Base-by-base conservation (phyloP, 2,113 vertebrate species). In the Mionectes macconnelli region DNA sequence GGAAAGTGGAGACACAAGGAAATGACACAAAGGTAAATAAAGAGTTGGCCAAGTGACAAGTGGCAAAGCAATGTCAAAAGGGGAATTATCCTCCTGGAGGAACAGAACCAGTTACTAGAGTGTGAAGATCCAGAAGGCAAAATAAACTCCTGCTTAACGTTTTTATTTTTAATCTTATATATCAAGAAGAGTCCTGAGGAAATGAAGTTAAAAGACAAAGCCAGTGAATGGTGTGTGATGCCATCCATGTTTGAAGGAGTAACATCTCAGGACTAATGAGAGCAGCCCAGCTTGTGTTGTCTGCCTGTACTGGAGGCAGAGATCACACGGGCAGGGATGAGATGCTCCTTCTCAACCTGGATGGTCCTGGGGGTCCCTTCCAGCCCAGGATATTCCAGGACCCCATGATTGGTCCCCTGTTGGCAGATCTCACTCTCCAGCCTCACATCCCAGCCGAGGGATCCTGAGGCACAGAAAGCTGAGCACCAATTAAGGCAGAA, bases 11-110 rank as follows among this genome's bases (percentile, higher is more conserved):
- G 84, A 80, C 63, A 87, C 49, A 24, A 87, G 73, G 93, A 89
- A 87, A 60, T 69, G 77, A 80, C 94, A 94, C 23, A 9, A 92
- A 94, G 91, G 91, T 94, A 96, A 96, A 96, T 88, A 93, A 90
- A 94, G 89, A 76, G 33, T 1, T 83, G 91, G 91, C 75, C 16
- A 82, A 90, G 78, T 84, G 96, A 94, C 93, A 93, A 84, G 73
- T 40, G 68, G 77, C 63, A 47, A 64, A 50, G 86, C 83, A 68
- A 86, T 40, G 91, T 80, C 91, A 76, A 12, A 44, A 33, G 53
- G 52, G 70, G 82, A 52, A 70, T 67, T n/a, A 55, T 55, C 82
- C 27, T 27, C 50, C 94, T 72, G 56, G 37, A 76, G 67, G 62
- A 83, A 56, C 27, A 11, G 0, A 83, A 45, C 25, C 14, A 44